Evolutionary conservation across 1,140 invertebrate genomes (phyloP).

Genomic region (Tetramorium parvispinum): DNA sequence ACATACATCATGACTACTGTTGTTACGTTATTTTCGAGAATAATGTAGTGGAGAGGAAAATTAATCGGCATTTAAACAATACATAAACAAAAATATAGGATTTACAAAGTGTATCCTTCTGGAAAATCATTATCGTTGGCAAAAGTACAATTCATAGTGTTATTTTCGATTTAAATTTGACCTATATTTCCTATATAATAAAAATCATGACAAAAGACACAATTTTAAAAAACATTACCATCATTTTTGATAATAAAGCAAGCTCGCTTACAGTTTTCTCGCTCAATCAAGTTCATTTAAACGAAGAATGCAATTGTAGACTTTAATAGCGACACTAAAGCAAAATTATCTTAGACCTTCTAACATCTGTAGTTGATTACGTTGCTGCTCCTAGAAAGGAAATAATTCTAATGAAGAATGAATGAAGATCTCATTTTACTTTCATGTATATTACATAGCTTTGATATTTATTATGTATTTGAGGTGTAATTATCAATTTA

Average conservation of each 20-base stretch:
- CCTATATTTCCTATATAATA: background rate
- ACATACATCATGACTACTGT: background rate
- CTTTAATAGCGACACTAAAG: constrained; percentile 18
- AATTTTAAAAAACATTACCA: background rate
- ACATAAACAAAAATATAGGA: background rate
- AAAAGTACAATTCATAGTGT: background rate
- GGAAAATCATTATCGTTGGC: background rate
- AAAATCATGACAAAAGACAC: background rate
- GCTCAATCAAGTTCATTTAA: constrained; percentile 35
- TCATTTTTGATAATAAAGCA: constrained; percentile 24
- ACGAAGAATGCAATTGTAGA: constrained; percentile 20
- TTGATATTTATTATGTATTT: background rate
- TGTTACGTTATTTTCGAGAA: background rate
- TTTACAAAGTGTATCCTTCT: background rate
- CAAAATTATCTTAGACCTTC: constrained; percentile 29
- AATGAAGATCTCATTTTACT: constrained; percentile 12
- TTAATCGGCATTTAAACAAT: background rate
- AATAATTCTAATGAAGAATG: constrained; percentile 1
- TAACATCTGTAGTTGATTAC: background rate
- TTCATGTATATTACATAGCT: background rate
- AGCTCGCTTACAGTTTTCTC: background rate
- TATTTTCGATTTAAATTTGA: background rate
- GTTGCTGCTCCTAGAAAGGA: background rate
- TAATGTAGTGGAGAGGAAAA: background rate
- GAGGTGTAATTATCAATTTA: background rate